Evolutionary conservation across 1,140 invertebrate species (phyloP).

Genomic region (Hirudo medicinalis): DNA sequence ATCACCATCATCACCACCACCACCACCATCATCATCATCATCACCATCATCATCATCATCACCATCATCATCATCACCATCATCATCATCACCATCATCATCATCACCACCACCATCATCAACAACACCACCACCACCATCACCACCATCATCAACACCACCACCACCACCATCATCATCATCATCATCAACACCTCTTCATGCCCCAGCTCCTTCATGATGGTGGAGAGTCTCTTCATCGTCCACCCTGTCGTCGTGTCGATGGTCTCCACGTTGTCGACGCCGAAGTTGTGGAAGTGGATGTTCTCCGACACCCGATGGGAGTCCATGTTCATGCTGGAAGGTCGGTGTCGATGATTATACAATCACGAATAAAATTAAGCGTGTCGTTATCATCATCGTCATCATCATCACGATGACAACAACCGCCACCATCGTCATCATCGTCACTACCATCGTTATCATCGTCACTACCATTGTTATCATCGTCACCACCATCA

Average conservation of each 20-base stretch:
- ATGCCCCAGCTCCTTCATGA: conserved; percentile 27
- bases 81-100: conserved; percentile 19
- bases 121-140: conserved; percentile 13
- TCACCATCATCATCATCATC: too few relatives aligned
- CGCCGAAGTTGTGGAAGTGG: conserved; percentile 20
- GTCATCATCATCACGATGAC: too few relatives aligned
- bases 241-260: conserved; percentile 24
- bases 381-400: too few relatives aligned
- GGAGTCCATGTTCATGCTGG: conserved; percentile 20
- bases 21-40: conserved; percentile 19
- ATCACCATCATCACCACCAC: conserved; percentile 19
- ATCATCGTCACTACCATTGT: too few relatives aligned
- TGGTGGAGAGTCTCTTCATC: conserved; percentile 25
- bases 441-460: too few relatives aligned
- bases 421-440: too few relatives aligned
- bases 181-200: conserved; percentile 23
- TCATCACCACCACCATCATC: not conserved
- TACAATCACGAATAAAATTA: too few relatives aligned
- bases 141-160: too few relatives aligned
- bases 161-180: too few relatives aligned
- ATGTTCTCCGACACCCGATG: conserved; percentile 19
- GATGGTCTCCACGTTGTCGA: conserved; percentile 19
- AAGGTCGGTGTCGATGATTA: not conserved
- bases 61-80: conserved; percentile 19
- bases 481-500: too few relatives aligned